Percentiles rank a stretch among this genome's conserved stretches.
Evolutionary conservation across 2,113 vertebrate genomes (phyloP).

Genomic region (Oreotrochilus melanogaster): DNA sequence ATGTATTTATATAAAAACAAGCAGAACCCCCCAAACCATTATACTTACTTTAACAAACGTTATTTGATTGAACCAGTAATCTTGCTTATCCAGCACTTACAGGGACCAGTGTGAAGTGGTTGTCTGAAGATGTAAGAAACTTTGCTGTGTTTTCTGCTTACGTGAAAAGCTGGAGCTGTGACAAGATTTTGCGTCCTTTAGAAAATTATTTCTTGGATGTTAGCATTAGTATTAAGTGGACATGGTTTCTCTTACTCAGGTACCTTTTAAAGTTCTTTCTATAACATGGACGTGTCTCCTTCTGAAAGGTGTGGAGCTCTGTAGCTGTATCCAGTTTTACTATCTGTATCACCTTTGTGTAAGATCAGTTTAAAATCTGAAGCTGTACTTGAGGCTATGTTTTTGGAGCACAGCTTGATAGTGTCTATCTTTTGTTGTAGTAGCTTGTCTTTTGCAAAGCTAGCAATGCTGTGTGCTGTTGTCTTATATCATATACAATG

Average conservation of each 20-base stretch:
- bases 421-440: background rate
- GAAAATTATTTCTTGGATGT: background rate
- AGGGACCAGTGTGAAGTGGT: background rate
- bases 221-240: background rate
- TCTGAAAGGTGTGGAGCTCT: background rate
- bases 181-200: background rate
- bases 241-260: background rate
- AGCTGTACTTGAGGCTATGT: background rate
- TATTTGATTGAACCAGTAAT: background rate
- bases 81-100: background rate
- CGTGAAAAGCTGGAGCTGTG: background rate
- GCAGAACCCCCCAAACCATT: background rate
- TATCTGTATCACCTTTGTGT: background rate
- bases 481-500: background rate
- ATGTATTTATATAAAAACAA: background rate
- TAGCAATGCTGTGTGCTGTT: background rate
- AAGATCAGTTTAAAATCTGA: background rate
- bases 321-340: background rate
- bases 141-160: background rate
- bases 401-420: background rate
- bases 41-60: background rate
- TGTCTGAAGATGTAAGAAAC: background rate
- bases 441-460: background rate
- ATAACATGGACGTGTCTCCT: rapidly evolving
- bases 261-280: background rate